phyloP scores from a whole-genome alignment of 2,888 invertebrate species.

The Lepas anatifera region DNA sequence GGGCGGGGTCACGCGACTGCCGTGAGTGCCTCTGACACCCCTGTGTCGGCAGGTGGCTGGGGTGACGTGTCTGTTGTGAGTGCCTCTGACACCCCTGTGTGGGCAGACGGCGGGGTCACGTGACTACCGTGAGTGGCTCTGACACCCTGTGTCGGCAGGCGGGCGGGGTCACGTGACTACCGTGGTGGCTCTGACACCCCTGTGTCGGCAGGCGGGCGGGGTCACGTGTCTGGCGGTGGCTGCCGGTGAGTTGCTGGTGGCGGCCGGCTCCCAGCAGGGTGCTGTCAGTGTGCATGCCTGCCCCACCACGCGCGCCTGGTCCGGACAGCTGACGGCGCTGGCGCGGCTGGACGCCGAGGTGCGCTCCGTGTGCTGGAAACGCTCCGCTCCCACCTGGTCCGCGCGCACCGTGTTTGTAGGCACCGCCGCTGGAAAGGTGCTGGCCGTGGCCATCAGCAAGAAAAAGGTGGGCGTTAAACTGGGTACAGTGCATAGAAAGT shows the following conservation, averaged over 20 bases:
- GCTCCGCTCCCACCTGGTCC: neutral
- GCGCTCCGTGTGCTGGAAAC: neutral
- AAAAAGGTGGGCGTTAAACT: neutral
- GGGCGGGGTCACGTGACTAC: neutral
- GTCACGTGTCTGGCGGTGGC: neutral
- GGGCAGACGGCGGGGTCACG: no score
- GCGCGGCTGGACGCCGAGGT: neutral
- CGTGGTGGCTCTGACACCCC: neutral
- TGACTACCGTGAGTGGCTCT: no score
- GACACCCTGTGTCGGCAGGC: no score
- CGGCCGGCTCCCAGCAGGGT: neutral
- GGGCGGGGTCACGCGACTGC: no score
- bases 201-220: neutral
- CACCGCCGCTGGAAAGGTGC: neutral
- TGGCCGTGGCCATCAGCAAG: neutral
- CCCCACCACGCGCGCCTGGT: neutral
- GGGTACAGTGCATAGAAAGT: no score
- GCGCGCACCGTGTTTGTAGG: neutral
- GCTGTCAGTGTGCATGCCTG: neutral
- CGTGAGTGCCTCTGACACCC: no score
- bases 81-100: no score
- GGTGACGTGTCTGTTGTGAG: neutral
- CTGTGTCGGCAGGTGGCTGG: neutral
- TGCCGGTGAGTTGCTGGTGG: neutral
- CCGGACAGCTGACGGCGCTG: slow-evolving; percentile 1